A percentile compares a stretch with the other conserved stretches of the same genome.
Evolutionary conservation across 1,140 invertebrate genomes (phyloP).

Genomic region (Dinothrombium tinctorium): DNA sequence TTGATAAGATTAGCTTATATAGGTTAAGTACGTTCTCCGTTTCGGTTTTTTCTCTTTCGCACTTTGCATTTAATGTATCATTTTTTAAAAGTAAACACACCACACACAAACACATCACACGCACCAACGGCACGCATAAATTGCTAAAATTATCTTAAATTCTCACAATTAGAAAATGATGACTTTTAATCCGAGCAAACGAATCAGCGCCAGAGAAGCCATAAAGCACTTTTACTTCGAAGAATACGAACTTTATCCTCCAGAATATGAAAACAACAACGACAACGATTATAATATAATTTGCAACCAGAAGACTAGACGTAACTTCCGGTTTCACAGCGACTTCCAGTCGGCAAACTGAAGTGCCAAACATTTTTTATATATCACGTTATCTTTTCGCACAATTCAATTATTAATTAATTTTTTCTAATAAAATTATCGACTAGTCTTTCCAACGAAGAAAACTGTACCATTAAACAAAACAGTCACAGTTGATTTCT

Average conservation of each 20-base stretch:
- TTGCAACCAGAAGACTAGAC: too few relatives aligned
- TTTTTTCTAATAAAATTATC: too few relatives aligned
- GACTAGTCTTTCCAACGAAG: too few relatives aligned
- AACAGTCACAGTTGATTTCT: too few relatives aligned
- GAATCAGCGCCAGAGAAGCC: constrained; percentile 67
- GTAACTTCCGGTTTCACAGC: too few relatives aligned
- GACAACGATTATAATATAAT: too few relatives aligned
- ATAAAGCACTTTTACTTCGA: constrained; percentile 64
- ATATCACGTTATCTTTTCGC: too few relatives aligned
- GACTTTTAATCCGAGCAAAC: constrained; percentile 64
- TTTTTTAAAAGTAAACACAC: neutral
- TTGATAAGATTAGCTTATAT: too few relatives aligned
- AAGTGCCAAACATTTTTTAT: too few relatives aligned
- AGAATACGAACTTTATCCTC: constrained; percentile 28
- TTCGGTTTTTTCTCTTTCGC: constrained; percentile 1
- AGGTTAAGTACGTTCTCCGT: neutral
- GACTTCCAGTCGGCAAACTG: too few relatives aligned
- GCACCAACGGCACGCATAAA: neutral
- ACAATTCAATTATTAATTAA: too few relatives aligned
- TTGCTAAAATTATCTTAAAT: neutral
- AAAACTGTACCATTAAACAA: too few relatives aligned
- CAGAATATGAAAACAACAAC: neutral
- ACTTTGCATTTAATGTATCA: neutral
- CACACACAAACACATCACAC: neutral
- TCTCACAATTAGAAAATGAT: constrained; percentile 40